These are phyloP conservation scores for Microctonus hyperodae DNA, from an alignment of 2,888 invertebrate species.

Conservation along the genomic window DNA sequence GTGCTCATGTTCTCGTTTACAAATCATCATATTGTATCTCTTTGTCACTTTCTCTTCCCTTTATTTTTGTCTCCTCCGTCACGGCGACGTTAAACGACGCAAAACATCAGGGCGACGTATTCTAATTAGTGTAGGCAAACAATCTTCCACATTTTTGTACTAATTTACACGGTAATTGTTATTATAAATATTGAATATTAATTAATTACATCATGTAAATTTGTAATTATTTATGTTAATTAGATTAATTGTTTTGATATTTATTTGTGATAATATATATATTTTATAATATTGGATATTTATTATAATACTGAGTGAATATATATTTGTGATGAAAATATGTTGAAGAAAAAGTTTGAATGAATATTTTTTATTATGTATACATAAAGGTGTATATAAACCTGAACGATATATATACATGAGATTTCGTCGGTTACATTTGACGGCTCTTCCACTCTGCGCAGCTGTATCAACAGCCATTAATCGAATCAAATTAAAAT, in stretches of 20 bases:
- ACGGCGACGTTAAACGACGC: conserved; percentile 48
- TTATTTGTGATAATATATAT: too few relatives aligned
- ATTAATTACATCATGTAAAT: too few relatives aligned
- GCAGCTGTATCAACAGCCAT: conserved; percentile 58
- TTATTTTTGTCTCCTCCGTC: conserved; percentile 30
- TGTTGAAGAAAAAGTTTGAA: too few relatives aligned
- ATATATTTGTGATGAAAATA: too few relatives aligned
- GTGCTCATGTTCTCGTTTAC: conserved; percentile 19
- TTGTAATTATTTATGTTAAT: too few relatives aligned
- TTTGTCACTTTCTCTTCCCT: conserved; percentile 36
- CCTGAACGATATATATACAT: background rate
- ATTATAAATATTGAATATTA: background rate
- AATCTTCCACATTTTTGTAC: conserved; percentile 7
- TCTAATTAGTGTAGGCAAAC: conserved; percentile 51
- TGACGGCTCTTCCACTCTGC: conserved; percentile 17
- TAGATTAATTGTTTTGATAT: too few relatives aligned
- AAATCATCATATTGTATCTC: conserved; percentile 31
- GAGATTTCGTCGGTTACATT: background rate
- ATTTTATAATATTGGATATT: too few relatives aligned
- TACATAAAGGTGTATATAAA: background rate
- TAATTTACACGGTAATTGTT: background rate
- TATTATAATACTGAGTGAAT: too few relatives aligned
- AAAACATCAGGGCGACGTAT: conserved; percentile 42
- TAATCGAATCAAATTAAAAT: conserved; percentile 49
- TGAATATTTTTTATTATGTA: too few relatives aligned